Base-by-base conservation (phyloP, 1,140 invertebrate genomes). In the Heterodera schachtii region DNA sequence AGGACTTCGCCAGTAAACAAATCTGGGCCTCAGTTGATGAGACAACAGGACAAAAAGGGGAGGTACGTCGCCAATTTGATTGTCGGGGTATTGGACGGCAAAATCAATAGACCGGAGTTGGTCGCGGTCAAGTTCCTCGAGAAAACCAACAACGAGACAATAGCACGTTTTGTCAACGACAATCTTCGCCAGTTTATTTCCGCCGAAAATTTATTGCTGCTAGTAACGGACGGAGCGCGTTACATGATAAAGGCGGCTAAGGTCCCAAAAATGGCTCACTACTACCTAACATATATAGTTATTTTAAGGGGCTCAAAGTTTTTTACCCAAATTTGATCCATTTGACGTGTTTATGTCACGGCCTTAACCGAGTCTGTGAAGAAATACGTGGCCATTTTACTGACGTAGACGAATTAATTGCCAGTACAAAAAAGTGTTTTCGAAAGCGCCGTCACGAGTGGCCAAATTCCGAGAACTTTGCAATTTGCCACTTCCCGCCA, bases 371-470 rank as follows among this genome's bases (percentile, higher is more conserved):
- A 31, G 73, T 75, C 9, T 49, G 47, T 57, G 73, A 75, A 41
- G 73, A 44, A 75, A 41, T 75, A 3, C 49, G 73, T 9, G 43
- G 41, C 11, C 31, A 44, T 11, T 75, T 75, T 75, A 9, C 43
- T 44, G 73, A 75, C 21, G 73, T 75, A 0, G 43, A 75, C 11
- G 9, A 11, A 21, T 9, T 74, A 3, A 74, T 74, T 74, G 46
- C 73, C n/a, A 74, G 52, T 43, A 74, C 31, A n/a, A 74, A 74
- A 74, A 74, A 9, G 73, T 79, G 19, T 79, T 79, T 75, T n/a
- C 8, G 16, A 79, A 79, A 21, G 78, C 67, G 13, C 78, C 67
- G 11, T 75, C 64, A 7, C 7, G 78, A 19, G 46, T 79, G 1
- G n/a, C 19, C 9, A 7, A 16, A n/a, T 75, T 76, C n/a, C 31